Evolutionary conservation across 2,888 invertebrate genomes (phyloP), one percentile per base, ranked within the genome.

Genomic region (Branchipolynoe longqiensis): DNA sequence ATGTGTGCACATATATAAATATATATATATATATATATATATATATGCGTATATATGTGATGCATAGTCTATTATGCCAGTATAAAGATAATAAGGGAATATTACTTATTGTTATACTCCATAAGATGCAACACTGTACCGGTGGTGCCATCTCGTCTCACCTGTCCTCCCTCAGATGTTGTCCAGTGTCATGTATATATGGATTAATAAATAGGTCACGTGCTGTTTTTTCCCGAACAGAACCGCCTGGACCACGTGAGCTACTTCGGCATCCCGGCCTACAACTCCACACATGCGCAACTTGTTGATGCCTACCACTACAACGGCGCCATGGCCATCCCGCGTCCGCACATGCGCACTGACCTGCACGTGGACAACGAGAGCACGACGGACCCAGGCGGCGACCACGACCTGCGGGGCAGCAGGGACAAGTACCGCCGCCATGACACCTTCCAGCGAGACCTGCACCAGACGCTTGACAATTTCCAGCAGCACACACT

Each of bases 371-470:
- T 8, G 3, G 84, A 59, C 28, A 64, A 40, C 31, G 84, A 84
- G 84, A 84, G 48, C 73, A 48, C 69, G 3, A 69, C 84, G 28
- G 84, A 84, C 38, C 83, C 83, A 18, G 6, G n/a, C 25, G 22
- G 56, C 25, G 84, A 59, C 6, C 33, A 28, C 41, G 58, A 41
- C 62, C 25, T 36, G n/a, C 69, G 48, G 33, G 41, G 40, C 3
- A 59, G 36, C 22, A 33, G 54, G n/a, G 62, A 74, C 28, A 64
- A 73, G 56, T 62, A 59, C 36, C 81, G 83, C 38, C 85, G 83
- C 33, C 82, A 85, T 40, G 64, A 85, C 64, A 85, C 85, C 8
- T 85, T 85, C 59, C 85, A 85, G 56, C 41, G 85, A 18, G 85
- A 85, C 78, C 56, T 85, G 8, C 69, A 62, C 40, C 58, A 78